Evolutionary conservation across 2,797 vertebrate species (phyloP), one percentile per base, ranked within the genome.

Genomic region (Tiaroga cobitis): DNA sequence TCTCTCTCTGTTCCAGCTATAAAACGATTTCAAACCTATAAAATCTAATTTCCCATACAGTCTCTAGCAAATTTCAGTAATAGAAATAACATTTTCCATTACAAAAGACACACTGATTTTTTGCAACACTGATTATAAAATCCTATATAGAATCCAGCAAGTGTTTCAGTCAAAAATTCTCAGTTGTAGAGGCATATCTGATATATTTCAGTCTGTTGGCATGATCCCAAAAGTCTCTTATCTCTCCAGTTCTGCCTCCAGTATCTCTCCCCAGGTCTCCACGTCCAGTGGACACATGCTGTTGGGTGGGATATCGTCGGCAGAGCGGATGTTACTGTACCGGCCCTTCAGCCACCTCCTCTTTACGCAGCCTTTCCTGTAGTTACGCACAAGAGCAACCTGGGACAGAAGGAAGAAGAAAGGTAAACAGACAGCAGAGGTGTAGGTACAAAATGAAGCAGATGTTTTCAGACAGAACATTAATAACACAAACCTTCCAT

Each of bases 181-280:
- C 54, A 8, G 46, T 26, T 49, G 63, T 24, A 65, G 49, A 26
- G 3, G n/a, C 65, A 43, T n/a, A 24, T 24, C 4, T 37, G 49
- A 24, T 43, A n/a, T 21, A 2, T 63, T 72, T 73, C 46, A 78
- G 65, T 56, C 37, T 18, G 34, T 34, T 37, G 61, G 11, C 7
- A 41, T 46, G 19, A 72, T 43, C 56, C 19, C 15, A 54, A 46
- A 81, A 67, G 51, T 74, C 56, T 82, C 51, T n/a, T 82, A 96
- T 96, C 97, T 92, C 90, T 97, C 94, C 81, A 98, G 92, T 93
- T 99, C 97, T 1, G 96, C 97, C 92, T 98, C 95, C 81, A 99
- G 92, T 92, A 98, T 98, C 90, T 98, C 96, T 3, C 96, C 98
- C 97, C 97, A 98, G 0, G 96, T 95, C 74, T 97, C 96, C 0